Conservation (phyloP, 2,113 vertebrate genomes). For the Oreochromis tanganicae region DNA sequence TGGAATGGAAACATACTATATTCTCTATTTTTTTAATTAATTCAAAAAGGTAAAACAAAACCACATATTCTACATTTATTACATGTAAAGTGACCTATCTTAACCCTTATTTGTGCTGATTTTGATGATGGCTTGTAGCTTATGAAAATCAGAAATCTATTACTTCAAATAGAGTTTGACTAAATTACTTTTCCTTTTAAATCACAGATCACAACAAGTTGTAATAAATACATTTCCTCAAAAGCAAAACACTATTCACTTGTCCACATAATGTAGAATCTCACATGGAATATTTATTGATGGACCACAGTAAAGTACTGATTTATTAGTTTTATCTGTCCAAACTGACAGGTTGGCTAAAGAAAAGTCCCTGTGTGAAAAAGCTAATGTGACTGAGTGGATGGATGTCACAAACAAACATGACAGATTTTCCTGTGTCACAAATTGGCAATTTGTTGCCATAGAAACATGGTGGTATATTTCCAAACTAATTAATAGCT, state of each 20-base stretch:
- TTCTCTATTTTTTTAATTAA: accelerated
- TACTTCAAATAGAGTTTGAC: background rate
- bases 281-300: background rate
- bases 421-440: conserved; percentile 44
- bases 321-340: background rate
- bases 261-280: background rate
- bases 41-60: background rate
- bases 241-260: background rate
- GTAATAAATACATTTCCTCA: background rate
- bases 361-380: background rate
- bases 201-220: background rate
- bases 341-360: background rate
- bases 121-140: background rate
- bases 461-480: conserved; percentile 32
- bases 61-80: background rate
- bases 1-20: background rate
- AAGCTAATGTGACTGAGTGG: background rate
- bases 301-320: background rate
- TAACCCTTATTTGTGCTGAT: background rate
- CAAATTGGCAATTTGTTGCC: conserved; percentile 70
- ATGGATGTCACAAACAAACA: conserved; percentile 38
- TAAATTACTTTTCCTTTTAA: background rate
- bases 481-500: conserved; percentile 59
- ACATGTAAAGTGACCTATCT: background rate
- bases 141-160: background rate